Base-by-base conservation (phyloP, 2,113 vertebrate genomes). In the Solenodon paradoxus region DNA sequence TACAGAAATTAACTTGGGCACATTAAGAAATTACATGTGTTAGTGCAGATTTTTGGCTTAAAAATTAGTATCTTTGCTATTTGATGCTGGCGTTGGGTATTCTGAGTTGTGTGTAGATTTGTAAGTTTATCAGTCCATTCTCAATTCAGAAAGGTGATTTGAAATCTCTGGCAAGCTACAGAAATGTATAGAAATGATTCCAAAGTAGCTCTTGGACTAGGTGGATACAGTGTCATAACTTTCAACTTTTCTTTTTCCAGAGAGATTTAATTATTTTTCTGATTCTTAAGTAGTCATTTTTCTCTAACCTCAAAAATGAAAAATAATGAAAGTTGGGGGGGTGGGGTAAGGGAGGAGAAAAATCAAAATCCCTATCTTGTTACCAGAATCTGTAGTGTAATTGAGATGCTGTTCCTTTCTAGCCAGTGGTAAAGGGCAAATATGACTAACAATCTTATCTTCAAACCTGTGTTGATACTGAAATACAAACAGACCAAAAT, bases 41-140 rank as follows among this genome's bases (percentile, higher is more conserved):
- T 97, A 95, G 94, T 98, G 85, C 92, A 97, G 97, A 93, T 96
- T 98, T 97, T 96, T 98, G 92, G 22, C 97, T 97, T 97, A 97
- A 97, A 97, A 98, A 96, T 97, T 93, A 91, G 35, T 97, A 35
- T 94, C 49, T 96, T 96, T 96, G 95, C 69, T 97, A 95, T 98
- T 89, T 87, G 68, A 94, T 97, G 40, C 94, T 93, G 93, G 96
- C 96, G 94, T 1, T 83, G 90, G 81, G 91, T 88, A 68, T 90
- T 96, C 92, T 94, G 77, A 74, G 71, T 79, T 91, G 32, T 92
- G 77, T 72, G 42, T 84, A 42, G 88, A 93, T 97, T 96, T 97
- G 80, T 77, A 83, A 78, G 96, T 93, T 83, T 66, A 89, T 87
- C 47, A 64, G 35, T 63, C 71, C 49, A 79, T 57, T 95, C 59